Evolutionary conservation across 30 jellyfish, hydroid and myxozoan species (phyloP).

Genomic region (Aurelia sp.): DNA sequence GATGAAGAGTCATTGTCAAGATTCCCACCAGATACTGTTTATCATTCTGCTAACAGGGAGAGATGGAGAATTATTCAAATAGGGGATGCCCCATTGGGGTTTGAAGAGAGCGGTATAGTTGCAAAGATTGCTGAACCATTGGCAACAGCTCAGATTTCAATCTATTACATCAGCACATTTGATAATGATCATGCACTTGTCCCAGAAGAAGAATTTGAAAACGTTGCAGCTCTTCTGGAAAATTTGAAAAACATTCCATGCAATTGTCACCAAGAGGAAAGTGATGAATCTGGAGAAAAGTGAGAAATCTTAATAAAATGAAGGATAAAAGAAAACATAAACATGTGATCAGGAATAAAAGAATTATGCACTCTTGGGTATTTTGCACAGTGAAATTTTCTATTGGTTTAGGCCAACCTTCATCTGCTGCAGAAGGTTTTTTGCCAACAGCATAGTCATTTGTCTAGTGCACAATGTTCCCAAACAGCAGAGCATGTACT

Average conservation of each 20-base stretch:
- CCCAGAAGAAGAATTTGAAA: slow-evolving; percentile 62
- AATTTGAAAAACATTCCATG: not conserved
- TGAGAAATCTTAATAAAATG: too few species aligned
- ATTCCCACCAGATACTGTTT: slow-evolving; percentile 82
- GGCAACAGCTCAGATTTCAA: slow-evolving; percentile 87
- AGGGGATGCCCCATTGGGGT: slow-evolving; percentile 92
- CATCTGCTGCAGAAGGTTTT: too few species aligned
- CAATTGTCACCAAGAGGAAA: too few species aligned
- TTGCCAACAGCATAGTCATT: too few species aligned
- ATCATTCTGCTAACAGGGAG: slow-evolving; percentile 81
- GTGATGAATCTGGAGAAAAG: too few species aligned
- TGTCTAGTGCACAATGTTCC: too few species aligned
- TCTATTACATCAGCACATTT: slow-evolving; percentile 90
- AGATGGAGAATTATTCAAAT: slow-evolving; percentile 86
- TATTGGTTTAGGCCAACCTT: too few species aligned
- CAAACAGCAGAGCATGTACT: too few species aligned
- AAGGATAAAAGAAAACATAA: too few species aligned
- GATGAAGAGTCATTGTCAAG: slow-evolving; percentile 75
- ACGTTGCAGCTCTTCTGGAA: slow-evolving; percentile 26
- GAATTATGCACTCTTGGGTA: too few species aligned
- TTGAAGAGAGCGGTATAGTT: slow-evolving; percentile 96
- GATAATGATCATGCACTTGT: slow-evolving; percentile 90
- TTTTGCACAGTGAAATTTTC: too few species aligned
- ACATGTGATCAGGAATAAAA: too few species aligned
- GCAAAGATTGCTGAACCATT: slow-evolving; percentile 97